A percentile compares a stretch with the other conserved stretches of the same genome.
phyloP scores from a whole-genome alignment of 2,797 vertebrate species.

The Mastacembelus armatus region DNA sequence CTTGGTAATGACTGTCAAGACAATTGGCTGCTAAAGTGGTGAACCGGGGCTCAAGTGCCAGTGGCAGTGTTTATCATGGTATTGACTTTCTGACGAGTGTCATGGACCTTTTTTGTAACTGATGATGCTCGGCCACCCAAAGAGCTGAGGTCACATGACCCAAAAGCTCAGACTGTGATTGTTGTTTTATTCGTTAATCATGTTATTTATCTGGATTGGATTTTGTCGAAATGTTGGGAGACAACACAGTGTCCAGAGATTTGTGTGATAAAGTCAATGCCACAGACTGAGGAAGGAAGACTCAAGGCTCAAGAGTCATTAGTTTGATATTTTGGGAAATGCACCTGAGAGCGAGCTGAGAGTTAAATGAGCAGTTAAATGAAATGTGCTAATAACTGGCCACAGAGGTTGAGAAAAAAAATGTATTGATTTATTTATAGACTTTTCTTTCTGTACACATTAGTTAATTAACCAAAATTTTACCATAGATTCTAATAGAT shows the following conservation, averaged over 20 bases:
- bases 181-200: not conserved
- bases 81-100: conserved; percentile 86
- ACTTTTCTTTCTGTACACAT: no score
- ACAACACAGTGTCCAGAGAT: not conserved
- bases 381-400: no score
- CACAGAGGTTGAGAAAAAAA: no score
- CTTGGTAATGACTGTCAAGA: conserved; percentile 87
- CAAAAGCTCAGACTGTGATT: not conserved
- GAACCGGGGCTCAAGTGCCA: conserved; percentile 80
- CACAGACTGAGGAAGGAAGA: not conserved
- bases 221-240: not conserved
- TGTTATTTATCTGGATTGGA: not conserved
- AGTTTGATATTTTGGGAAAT: no score
- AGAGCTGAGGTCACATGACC: conserved; percentile 18
- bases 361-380: no score
- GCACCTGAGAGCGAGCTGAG: no score
- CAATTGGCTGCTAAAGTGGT: conserved; percentile 86
- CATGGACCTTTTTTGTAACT: conserved; percentile 83
- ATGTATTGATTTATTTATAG: no score
- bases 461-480: no score
- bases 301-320: not conserved
- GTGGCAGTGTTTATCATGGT: conserved; percentile 83
- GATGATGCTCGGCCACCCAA: conserved; percentile 33
- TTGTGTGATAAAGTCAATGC: not conserved
- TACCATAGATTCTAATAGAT: not conserved